Evolutionary conservation across 2,113 vertebrate species (phyloP), one percentile per base, ranked within the genome.

Genomic region (Athene cunicularia): DNA sequence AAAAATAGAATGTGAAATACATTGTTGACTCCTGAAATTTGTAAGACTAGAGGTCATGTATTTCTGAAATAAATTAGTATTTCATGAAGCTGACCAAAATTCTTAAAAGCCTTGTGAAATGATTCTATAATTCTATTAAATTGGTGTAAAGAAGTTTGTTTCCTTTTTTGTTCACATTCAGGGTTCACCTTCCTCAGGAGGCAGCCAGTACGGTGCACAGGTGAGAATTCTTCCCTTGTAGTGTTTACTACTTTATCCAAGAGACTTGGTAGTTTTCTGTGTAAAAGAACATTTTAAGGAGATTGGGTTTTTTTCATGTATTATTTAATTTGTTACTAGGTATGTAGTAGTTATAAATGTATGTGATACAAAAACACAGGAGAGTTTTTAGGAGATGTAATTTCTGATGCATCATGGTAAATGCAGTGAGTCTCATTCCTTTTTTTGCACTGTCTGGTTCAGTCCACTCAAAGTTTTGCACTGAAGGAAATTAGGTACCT

Each of bases 141-240:
- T 27, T 32, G 12, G 4, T 62, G 14, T 41, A 53, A 76, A 72
- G 66, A 80, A 14, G 45, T 52, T 93, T 86, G 6, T 45, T 91
- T 70, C 21, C 9, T 53, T 60, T 85, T 92, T 62, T 83, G 43
- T 73, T 76, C 37, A 14, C 89, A 62, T 86, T 74, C 60, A 97
- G 96, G 63, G 93, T 59, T 92, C 82, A 66, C 33, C 82, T 81
- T 94, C 79, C 45, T 80, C 91, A 43, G 94, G 67, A 92, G 24
- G 80, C 63, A 96, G 83, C 67, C 94, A 96, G 8, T 8, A 92
- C 28, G 89, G 95, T 55, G 94, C 86, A 90, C 95, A 96, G 94
- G 95, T 96, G 20, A 95, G 79, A 88, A 71, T 33, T 71, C 12
- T 86, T 92, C 30, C 30, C 14, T 58, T 72, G 14, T 19, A 72